phyloP scores from a whole-genome alignment of 92 coral and sea anemone genomes.

The Actinostola sp. region DNA sequence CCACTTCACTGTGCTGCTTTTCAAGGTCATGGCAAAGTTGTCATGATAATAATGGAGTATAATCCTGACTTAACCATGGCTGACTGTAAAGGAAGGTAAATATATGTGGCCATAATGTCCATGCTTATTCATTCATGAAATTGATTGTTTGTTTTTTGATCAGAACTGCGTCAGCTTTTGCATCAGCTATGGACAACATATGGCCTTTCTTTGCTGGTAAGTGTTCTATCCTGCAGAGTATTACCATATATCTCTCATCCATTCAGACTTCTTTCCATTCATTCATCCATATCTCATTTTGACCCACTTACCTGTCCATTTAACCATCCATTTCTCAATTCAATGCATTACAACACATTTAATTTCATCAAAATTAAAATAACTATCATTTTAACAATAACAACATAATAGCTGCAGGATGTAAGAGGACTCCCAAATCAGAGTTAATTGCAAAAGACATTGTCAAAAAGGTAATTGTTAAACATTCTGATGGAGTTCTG shows the following conservation, averaged over 20 bases:
- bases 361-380: too few species aligned
- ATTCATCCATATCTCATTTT: not conserved
- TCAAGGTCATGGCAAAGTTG: conserved; percentile 91
- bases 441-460: conserved; percentile 70
- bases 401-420: conserved; percentile 62
- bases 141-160: not conserved
- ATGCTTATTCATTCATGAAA: not conserved
- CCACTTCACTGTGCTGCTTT: conserved; percentile 90
- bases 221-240: conserved; percentile 13
- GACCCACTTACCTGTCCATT: too few species aligned
- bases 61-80: conserved; percentile 62
- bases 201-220: conserved; percentile 97
- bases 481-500: not conserved
- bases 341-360: too few species aligned
- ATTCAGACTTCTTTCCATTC: not conserved
- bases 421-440: conserved; percentile 80
- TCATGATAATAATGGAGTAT: conserved; percentile 75
- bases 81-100: conserved; percentile 79
- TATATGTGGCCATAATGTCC: not conserved
- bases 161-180: conserved; percentile 86
- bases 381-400: too few species aligned
- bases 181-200: conserved; percentile 82
- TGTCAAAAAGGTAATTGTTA: conserved; percentile 92
- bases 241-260: not conserved
- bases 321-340: too few species aligned